Evolutionary conservation across 2,888 invertebrate genomes (phyloP).

Genomic region (Acleris holmiana): DNA sequence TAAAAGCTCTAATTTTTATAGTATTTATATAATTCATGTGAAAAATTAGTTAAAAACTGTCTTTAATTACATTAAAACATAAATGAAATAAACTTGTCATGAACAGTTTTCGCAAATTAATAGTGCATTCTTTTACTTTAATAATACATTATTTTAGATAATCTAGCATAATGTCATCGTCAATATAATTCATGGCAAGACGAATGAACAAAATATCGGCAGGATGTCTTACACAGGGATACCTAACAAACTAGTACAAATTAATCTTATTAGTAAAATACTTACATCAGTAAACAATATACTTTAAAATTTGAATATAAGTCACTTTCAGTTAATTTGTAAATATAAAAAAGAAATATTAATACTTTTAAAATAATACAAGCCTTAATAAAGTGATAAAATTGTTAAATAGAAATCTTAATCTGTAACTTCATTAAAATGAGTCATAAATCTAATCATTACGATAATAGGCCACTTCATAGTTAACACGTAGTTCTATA

Average conservation of each 20-base stretch:
- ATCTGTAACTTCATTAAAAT: slow-evolving; percentile 69
- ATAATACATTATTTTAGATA: slow-evolving; percentile 30
- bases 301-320: slow-evolving; percentile 47
- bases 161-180: slow-evolving; percentile 37
- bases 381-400: slow-evolving; percentile 66
- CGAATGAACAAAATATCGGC: slow-evolving; percentile 38
- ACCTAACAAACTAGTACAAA: slow-evolving; percentile 33
- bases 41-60: slow-evolving; percentile 77
- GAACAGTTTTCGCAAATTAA: slow-evolving; percentile 46
- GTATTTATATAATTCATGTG: slow-evolving; percentile 80
- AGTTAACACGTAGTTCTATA: slow-evolving; percentile 61
- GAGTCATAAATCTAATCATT: slow-evolving; percentile 64
- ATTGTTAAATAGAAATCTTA: slow-evolving; percentile 75
- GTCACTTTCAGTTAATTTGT: slow-evolving; percentile 52
- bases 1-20: slow-evolving; percentile 55
- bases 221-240: slow-evolving; percentile 35
- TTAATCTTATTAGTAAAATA: slow-evolving; percentile 37
- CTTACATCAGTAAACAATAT: slow-evolving; percentile 47
- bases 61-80: slow-evolving; percentile 72
- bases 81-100: slow-evolving; percentile 67
- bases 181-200: slow-evolving; percentile 37
- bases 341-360: slow-evolving; percentile 62
- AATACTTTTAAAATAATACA: slow-evolving; percentile 80
- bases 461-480: slow-evolving; percentile 75
- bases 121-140: slow-evolving; percentile 26